phyloP scores from a whole-genome alignment of 2,888 invertebrate species.

The Lepidonotus clava region DNA sequence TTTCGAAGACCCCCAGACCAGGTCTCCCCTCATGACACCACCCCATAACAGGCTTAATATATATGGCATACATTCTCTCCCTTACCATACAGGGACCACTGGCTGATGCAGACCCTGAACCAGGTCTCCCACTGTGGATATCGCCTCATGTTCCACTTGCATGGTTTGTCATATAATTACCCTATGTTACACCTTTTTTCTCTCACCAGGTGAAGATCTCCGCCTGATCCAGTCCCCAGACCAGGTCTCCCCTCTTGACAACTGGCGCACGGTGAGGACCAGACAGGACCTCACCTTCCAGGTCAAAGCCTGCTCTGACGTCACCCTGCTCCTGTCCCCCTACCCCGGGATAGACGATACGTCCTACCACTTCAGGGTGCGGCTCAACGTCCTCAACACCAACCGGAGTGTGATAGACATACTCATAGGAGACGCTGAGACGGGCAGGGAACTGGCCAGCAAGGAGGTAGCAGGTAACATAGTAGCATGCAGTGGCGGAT shows the following conservation, averaged over 20 bases:
- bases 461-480: conserved; percentile 5
- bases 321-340: not conserved
- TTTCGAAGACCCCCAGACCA: too few relatives aligned
- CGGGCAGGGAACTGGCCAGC: not conserved
- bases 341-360: not conserved
- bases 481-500: too few relatives aligned
- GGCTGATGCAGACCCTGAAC: too few relatives aligned
- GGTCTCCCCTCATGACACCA: too few relatives aligned
- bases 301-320: conserved; percentile 39
- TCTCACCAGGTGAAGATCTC: conserved; percentile 10
- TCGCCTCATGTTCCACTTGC: too few relatives aligned
- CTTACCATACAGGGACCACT: too few relatives aligned
- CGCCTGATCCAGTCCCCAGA: not conserved
- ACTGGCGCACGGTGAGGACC: not conserved
- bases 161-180: too few relatives aligned
- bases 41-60: too few relatives aligned
- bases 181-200: too few relatives aligned
- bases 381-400: not conserved
- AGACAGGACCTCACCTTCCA: not conserved
- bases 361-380: not conserved
- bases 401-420: not conserved
- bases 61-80: too few relatives aligned
- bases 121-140: too few relatives aligned
- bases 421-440: not conserved
- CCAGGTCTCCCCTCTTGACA: not conserved